phyloP scores from a whole-genome alignment of 2,113 vertebrate genomes.

The Siniperca chuatsi region DNA sequence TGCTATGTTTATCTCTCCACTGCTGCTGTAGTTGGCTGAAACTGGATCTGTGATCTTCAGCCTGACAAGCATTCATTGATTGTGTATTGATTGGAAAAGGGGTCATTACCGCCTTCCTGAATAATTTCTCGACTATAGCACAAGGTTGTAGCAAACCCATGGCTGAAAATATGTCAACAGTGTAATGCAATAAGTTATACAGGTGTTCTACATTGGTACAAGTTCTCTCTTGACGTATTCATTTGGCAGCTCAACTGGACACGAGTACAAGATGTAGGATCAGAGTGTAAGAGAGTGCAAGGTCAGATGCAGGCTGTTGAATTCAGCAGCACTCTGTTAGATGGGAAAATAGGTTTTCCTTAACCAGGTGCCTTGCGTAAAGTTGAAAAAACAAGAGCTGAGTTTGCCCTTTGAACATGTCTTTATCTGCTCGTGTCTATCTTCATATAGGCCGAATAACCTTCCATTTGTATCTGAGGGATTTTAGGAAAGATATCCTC shows the following conservation, averaged over 20 bases:
- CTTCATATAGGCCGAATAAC: not conserved
- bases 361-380: not conserved
- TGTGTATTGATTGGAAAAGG: conserved; percentile 18
- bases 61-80: conserved; percentile 45
- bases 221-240: not conserved
- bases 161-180: conserved; percentile 15
- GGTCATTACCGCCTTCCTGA: not conserved
- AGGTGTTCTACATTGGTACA: conserved; percentile 6
- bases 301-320: conserved; percentile 59
- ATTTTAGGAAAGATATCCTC: not conserved
- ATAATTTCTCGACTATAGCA: not conserved
- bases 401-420: not conserved
- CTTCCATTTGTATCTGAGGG: not conserved
- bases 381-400: not conserved
- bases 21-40: conserved; percentile 26
- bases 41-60: not conserved
- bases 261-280: conserved; percentile 29
- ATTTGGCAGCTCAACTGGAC: not conserved
- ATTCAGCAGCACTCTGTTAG: conserved; percentile 73
- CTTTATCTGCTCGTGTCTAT: not conserved
- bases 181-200: not conserved
- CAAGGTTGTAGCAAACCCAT: not conserved
- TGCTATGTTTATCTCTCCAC: not conserved
- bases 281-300: conserved; percentile 36
- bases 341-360: conserved; percentile 12